phyloP scores from a whole-genome alignment of 2,113 vertebrate genomes.

The Macquaria ambigua region DNA sequence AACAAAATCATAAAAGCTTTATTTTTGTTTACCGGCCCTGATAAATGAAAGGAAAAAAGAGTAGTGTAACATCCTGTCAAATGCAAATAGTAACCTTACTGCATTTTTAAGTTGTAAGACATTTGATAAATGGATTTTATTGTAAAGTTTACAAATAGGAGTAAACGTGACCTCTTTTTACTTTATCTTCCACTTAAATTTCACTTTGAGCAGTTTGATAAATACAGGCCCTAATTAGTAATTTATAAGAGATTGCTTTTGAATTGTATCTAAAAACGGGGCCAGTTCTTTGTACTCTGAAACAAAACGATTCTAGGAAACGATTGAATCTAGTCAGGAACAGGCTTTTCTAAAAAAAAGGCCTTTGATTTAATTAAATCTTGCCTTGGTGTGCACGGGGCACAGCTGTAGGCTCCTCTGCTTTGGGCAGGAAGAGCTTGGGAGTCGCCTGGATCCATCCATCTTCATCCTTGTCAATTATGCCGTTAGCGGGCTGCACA shows the following conservation, averaged over 20 bases:
- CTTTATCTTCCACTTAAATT: not conserved
- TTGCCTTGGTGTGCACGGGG: slow-evolving; percentile 7
- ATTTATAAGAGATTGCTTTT: not conserved
- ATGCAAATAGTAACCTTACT: not conserved
- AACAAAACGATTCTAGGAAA: not conserved
- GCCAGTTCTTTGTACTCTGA: not conserved
- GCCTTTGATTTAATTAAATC: slow-evolving; percentile 63
- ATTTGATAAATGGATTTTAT: not conserved
- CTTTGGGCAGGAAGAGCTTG: slow-evolving; percentile 59
- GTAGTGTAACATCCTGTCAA: not conserved
- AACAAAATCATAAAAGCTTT: not conserved
- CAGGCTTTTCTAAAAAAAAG: slow-evolving; percentile 25
- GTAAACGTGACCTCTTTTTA: not conserved
- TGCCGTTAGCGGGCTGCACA: slow-evolving; percentile 64
- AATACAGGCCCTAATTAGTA: not conserved
- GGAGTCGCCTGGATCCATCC: slow-evolving; percentile 71
- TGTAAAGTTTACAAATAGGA: not conserved
- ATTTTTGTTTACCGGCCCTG: not conserved
- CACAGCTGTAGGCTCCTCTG: slow-evolving; percentile 56
- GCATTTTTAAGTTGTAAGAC: not conserved
- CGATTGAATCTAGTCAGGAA: slow-evolving; percentile 9
- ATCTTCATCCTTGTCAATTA: slow-evolving; percentile 83
- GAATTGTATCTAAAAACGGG: slow-evolving; percentile 13
- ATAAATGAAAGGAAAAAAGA: too few relatives aligned
- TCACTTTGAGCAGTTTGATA: not conserved